Evolutionary conservation across 2,113 vertebrate species (phyloP).

Genomic region (Xerus inauris): DNA sequence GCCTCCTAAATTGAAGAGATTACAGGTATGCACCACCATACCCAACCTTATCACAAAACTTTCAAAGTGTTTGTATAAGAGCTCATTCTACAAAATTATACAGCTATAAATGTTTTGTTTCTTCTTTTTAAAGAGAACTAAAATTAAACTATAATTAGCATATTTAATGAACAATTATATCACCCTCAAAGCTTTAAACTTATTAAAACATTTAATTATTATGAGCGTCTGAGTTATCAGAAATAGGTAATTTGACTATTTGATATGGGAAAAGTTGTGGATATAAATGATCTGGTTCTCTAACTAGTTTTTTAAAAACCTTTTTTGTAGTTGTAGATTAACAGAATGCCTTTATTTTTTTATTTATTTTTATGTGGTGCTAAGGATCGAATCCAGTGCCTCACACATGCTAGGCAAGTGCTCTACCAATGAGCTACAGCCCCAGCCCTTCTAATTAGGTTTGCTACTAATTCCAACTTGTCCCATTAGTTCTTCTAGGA

Average conservation of each 20-base stretch:
- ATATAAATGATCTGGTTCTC: not conserved
- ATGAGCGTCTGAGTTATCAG: not conserved
- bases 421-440: too few species aligned
- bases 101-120: not conserved
- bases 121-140: not conserved
- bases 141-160: not conserved
- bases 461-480: slow-evolving; percentile 53
- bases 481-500: slow-evolving; percentile 7
- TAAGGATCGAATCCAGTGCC: too few species aligned
- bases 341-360: too few species aligned
- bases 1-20: too few species aligned
- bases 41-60: not conserved
- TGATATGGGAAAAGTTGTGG: not conserved
- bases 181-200: slow-evolving; percentile 11
- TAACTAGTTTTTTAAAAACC: slow-evolving; percentile 44
- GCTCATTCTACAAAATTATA: not conserved
- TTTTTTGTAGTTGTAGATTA: too few species aligned
- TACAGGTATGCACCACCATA: too few species aligned
- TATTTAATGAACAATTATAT: not conserved
- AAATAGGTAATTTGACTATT: slow-evolving; percentile 23
- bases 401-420: too few species aligned
- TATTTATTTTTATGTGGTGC: too few species aligned
- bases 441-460: too few species aligned
- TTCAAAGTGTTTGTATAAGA: not conserved
- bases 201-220: slow-evolving; percentile 18